These are phyloP conservation scores for human (Homo sapiens) DNA, from an alignment of 2,113 vertebrate genomes.

Conservation along the genomic window DNA sequence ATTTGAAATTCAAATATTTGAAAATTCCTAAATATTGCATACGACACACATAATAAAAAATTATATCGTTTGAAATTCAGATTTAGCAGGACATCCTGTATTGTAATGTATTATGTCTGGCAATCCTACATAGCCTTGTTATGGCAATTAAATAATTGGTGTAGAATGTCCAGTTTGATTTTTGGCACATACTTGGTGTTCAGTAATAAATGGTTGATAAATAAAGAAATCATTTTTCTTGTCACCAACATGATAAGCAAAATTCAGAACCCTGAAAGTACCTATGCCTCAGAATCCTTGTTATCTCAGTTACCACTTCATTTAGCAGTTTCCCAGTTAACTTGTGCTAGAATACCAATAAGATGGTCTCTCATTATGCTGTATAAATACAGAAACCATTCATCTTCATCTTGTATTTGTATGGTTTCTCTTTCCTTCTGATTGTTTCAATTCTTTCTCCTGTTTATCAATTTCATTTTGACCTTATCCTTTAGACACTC, in stretches of 20 bases:
- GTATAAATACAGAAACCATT: fast-evolving
- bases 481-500: neutral
- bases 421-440: neutral
- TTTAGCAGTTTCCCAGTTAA: neutral
- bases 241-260: neutral
- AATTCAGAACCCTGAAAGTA: neutral
- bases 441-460: neutral
- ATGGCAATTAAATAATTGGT: neutral
- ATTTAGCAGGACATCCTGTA: neutral
- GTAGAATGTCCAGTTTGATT: neutral
- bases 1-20: no score
- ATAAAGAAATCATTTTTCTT: neutral
- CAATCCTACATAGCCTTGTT: neutral
- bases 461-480: neutral
- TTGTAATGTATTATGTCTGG: neutral
- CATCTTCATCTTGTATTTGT: neutral
- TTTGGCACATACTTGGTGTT: neutral
- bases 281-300: neutral
- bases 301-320: neutral
- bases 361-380: neutral
- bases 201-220: neutral
- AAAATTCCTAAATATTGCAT: neutral
- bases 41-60: neutral
- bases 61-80: neutral
- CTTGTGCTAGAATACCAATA: neutral